Base-by-base conservation (phyloP, 2,888 invertebrate species). In the Pachymerium ferrugineum region DNA sequence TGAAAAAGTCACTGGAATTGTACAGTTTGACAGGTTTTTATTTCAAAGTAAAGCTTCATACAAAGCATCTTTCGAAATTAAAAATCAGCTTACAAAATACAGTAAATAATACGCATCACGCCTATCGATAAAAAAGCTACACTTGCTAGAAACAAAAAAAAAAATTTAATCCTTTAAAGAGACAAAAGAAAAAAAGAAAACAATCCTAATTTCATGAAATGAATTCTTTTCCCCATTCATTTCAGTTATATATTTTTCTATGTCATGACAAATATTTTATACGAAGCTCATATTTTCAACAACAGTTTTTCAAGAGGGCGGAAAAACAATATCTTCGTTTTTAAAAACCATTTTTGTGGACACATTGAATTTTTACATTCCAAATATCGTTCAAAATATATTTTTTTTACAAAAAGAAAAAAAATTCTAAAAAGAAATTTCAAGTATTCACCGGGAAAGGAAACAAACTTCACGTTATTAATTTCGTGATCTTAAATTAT, bases 21-120 rank as follows among this genome's bases (percentile, higher is more conserved):
- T 54, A 54, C 54, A 54, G 54, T 54, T 54, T 54, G 25, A 54
- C 54, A 54, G 54, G 54, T 54, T 54, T 54, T 54, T 54, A 54
- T 54, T 47, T 54, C 54, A 54, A 54, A 54, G 54, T 54, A 54
- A 54, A 54, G 54, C 54, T 54, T 54, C 54, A 54, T 54, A 54
- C 54, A 54, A 54, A 54, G 54, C 54, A 54, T 54, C 25, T 54
- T 54, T 54, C 54, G 54, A 54, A 54, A 54, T 54, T 54, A 54
- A 54, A 47, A 54, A 54, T 54, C 54, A 54, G 54, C 54, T 28
- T 54, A 54, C 54, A 54, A 54, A 54, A 54, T 54, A 54, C 54
- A 31, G 29, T 69, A 33, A 30, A 69, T 16, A 69, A 69, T 69
- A 31, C 19, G 19, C 69, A 69, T 29, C 69, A 33, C 69, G 29